phyloP scores from a whole-genome alignment of 2,797 vertebrate genomes.

The Danio albolineatus region DNA sequence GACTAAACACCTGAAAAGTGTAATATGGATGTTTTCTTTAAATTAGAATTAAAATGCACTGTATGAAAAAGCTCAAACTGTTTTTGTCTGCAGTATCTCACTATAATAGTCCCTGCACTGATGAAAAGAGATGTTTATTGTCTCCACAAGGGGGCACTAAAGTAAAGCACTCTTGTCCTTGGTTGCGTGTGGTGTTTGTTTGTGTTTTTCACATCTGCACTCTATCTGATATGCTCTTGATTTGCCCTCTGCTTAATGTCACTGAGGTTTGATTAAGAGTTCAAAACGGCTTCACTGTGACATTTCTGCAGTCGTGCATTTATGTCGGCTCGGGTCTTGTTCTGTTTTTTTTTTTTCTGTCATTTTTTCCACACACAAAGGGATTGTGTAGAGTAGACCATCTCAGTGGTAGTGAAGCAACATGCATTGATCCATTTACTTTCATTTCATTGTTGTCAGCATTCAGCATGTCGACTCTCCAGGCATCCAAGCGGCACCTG shows the following conservation, averaged over 20 bases:
- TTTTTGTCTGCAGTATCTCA: too few relatives aligned
- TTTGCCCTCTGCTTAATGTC: neutral
- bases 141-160: conserved; percentile 52
- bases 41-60: too few relatives aligned
- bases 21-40: too few relatives aligned
- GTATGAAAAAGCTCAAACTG: too few relatives aligned
- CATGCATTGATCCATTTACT: conserved; percentile 16
- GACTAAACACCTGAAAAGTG: too few relatives aligned
- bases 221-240: conserved; percentile 6
- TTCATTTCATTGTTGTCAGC: conserved; percentile 28
- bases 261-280: conserved; percentile 5
- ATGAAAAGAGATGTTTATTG: neutral
- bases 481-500: conserved; percentile 11
- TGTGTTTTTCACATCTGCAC: neutral
- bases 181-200: neutral
- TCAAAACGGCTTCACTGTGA: neutral
- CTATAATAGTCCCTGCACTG: neutral
- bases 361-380: neutral
- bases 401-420: neutral
- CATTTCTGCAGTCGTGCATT: neutral
- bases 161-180: neutral
- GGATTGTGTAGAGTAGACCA: neutral
- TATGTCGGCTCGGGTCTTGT: neutral
- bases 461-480: neutral
- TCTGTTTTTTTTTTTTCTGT: neutral